phyloP scores from a whole-genome alignment of 2,888 invertebrate genomes.

The Geotrupes spiniger region DNA sequence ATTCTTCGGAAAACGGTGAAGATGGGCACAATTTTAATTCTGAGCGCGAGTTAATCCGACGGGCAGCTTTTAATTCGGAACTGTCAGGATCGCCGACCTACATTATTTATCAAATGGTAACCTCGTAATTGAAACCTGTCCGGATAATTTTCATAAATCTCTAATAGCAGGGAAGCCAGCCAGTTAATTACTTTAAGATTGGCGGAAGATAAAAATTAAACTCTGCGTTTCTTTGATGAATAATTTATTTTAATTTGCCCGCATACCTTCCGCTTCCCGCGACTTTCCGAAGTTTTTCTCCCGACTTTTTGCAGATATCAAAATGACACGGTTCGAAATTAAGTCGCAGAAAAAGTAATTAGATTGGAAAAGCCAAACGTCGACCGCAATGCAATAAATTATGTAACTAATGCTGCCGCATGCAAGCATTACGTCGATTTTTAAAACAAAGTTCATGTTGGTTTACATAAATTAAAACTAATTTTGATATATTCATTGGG shows the following conservation, averaged over 20 bases:
- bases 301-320: no score
- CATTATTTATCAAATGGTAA: constrained; percentile 36
- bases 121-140: constrained; percentile 37
- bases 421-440: no score
- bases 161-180: constrained; percentile 30
- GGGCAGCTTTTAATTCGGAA: constrained; percentile 25
- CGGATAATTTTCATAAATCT: constrained; percentile 35
- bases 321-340: no score
- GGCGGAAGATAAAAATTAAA: constrained; percentile 31
- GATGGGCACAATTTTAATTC: constrained; percentile 3
- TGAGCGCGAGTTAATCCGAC: neutral
- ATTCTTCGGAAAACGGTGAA: neutral
- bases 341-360: no score
- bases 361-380: no score
- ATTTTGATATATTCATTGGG: no score
- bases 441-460: no score
- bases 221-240: constrained; percentile 31
- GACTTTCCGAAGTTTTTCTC: constrained; percentile 2
- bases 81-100: constrained; percentile 31
- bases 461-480: no score
- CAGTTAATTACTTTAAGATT: constrained; percentile 35
- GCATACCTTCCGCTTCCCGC: constrained; percentile 1
- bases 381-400: constrained; percentile 1
- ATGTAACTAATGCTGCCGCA: no score
- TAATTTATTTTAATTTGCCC: constrained; percentile 30